A percentile compares a stretch with the other conserved stretches of the same genome.
These are phyloP conservation scores for Apamea epomidion DNA, from an alignment of 2,888 invertebrate genomes.

Conservation along the genomic window DNA sequence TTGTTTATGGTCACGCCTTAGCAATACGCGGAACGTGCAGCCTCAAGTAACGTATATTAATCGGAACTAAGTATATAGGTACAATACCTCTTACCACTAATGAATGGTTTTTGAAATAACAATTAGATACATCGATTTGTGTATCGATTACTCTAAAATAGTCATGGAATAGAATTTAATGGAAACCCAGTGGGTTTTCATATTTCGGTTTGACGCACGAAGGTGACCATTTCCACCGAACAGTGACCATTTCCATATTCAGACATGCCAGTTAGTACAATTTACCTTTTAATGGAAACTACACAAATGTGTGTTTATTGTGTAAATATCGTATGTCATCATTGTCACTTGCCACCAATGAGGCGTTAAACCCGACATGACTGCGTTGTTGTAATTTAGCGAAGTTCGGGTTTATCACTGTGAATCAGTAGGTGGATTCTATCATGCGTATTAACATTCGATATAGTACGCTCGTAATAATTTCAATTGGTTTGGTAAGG, in stretches of 20 bases:
- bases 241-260: conserved; percentile 29
- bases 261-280: conserved; percentile 34
- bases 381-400: conserved; percentile 32
- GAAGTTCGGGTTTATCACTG: conserved; percentile 25
- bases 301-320: conserved; percentile 30
- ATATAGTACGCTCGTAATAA: conserved; percentile 2
- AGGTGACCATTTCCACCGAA: neutral
- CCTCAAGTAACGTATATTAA: neutral
- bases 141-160: neutral
- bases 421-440: conserved; percentile 7
- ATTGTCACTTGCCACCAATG: conserved; percentile 45
- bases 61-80: conserved; percentile 1
- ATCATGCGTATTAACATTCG: conserved; percentile 18
- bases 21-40: conserved; percentile 22
- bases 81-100: neutral
- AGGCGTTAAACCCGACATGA: conserved; percentile 47
- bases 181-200: neutral
- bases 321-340: conserved; percentile 51
- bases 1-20: conserved; percentile 6
- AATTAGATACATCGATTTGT: conserved; percentile 5
- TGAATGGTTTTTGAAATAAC: conserved; percentile 5
- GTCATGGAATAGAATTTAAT: neutral
- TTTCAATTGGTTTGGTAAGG: conserved; percentile 8
- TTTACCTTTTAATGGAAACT: conserved; percentile 33
- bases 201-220: conserved; percentile 19